These are phyloP conservation scores for Choristoneura fumiferana DNA, from an alignment of 1,140 invertebrate genomes.

Conservation along the genomic window DNA sequence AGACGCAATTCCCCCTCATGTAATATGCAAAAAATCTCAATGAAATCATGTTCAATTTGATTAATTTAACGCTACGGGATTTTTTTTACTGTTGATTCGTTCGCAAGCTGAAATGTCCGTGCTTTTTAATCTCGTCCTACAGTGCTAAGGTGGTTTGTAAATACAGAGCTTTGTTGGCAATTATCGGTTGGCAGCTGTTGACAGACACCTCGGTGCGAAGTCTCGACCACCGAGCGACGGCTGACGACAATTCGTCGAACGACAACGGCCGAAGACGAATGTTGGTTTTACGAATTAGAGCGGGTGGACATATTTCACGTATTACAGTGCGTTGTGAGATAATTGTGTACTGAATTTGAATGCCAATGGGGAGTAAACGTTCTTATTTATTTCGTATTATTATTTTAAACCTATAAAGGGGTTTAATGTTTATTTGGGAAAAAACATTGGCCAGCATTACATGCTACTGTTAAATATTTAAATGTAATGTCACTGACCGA, in stretches of 20 bases:
- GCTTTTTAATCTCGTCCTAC: conserved; percentile 16
- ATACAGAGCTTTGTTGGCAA: conserved; percentile 67
- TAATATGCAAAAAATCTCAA: too few relatives aligned
- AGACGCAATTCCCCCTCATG: too few relatives aligned
- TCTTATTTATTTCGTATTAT: neutral
- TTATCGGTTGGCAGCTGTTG: conserved; percentile 71
- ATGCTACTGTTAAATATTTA: too few relatives aligned
- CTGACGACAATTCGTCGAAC: conserved; percentile 67
- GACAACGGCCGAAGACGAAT: conserved; percentile 29
- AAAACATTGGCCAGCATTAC: too few relatives aligned
- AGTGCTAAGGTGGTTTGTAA: conserved; percentile 52
- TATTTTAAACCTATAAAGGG: neutral
- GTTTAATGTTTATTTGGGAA: too few relatives aligned
- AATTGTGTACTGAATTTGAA: conserved; percentile 28
- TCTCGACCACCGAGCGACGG: conserved; percentile 66
- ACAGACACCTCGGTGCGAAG: conserved; percentile 65
- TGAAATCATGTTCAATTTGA: too few relatives aligned
- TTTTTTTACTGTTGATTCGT: too few relatives aligned
- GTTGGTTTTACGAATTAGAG: conserved; percentile 45
- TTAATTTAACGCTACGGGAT: too few relatives aligned
- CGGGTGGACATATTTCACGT: conserved; percentile 36
- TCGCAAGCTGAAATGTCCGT: neutral
- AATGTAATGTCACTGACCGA: too few relatives aligned
- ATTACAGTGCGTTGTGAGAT: conserved; percentile 2
- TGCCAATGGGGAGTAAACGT: neutral